Base-by-base conservation (phyloP, 2,113 vertebrate genomes). In the Saguinus midas region DNA sequence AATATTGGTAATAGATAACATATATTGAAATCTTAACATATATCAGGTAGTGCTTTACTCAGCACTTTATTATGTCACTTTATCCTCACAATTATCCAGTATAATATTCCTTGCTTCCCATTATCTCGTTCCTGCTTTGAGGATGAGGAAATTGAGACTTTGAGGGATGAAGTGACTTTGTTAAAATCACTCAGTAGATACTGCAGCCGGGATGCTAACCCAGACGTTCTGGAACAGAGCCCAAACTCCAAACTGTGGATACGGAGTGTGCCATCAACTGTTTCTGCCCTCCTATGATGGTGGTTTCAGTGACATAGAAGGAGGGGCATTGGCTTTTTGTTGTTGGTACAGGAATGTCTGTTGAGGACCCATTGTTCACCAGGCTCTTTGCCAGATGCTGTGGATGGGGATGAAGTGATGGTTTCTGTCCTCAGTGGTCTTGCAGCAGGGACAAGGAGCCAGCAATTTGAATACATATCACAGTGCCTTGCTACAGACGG, bases 231-330 rank as follows among this genome's bases (percentile, higher is more conserved):
- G 6, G 52, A 84, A 20, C 35, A 16, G 17, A 73, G 5, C 3
- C 3, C 73, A 14, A 17, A 16, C 29, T 37, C 57, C 0, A 6
- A 8, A 35, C 45, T 29, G 14, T 37, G 23, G 48, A 6, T 12
- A 21, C 0, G 1, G 23, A 81, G 3, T 1, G 20, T 50, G 4
- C 35, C 50, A 4, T 76, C 18, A 4, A 5, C 48, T 3, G 0
- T 32, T 45, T n/a, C 40, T 35, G 6, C 68, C 78, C 21, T 43
- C 37, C 27, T 43, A 3, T 0, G 5, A 48, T 20, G 27, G 27
- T 7, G 32, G 25, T 82, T 14, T 6, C 0, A 11, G 37, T 40
- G 25, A 35, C 20, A 5, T 5, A 48, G n/a, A 55, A 43, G 75
- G 13, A 64, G 55, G 21, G 17, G 17, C 3, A 0, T 1, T 90